These are phyloP conservation scores for Glyptemys insculpta DNA, from an alignment of 2,797 vertebrate species.

Conservation along the genomic window DNA sequence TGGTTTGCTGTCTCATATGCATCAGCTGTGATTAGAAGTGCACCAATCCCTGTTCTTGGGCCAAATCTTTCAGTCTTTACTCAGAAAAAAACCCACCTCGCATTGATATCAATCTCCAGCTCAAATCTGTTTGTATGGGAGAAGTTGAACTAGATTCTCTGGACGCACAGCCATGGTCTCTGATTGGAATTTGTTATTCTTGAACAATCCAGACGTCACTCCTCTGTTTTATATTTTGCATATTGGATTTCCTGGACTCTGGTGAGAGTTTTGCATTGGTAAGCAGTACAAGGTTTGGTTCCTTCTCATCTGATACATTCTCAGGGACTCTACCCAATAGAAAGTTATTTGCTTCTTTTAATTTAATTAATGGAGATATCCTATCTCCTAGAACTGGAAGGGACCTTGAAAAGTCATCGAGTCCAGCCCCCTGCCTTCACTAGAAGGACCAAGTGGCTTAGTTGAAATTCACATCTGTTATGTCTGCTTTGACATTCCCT, in stretches of 20 bases:
- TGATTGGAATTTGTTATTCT: neutral
- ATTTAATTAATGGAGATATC: no score
- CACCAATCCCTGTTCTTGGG: neutral
- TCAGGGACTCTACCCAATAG: neutral
- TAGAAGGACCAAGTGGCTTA: neutral
- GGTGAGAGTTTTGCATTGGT: neutral
- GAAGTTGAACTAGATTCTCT: fast-evolving
- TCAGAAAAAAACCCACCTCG: neutral
- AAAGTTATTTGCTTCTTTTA: neutral
- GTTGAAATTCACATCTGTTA: neutral
- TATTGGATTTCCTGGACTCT: neutral
- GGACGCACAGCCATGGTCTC: neutral
- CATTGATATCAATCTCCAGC: neutral
- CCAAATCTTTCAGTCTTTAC: neutral
- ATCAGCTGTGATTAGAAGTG: neutral
- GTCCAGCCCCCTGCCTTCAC: no score
- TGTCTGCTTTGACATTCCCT: neutral
- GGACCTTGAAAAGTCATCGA: no score
- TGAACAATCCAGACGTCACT: neutral
- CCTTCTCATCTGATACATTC: neutral
- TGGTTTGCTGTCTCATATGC: neutral
- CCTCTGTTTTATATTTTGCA: neutral
- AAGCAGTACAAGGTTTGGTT: neutral
- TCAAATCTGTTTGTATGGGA: neutral
- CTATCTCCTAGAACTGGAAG: no score